Conservation (phyloP, 2,797 vertebrate species). For the Trachops cirrhosus region DNA sequence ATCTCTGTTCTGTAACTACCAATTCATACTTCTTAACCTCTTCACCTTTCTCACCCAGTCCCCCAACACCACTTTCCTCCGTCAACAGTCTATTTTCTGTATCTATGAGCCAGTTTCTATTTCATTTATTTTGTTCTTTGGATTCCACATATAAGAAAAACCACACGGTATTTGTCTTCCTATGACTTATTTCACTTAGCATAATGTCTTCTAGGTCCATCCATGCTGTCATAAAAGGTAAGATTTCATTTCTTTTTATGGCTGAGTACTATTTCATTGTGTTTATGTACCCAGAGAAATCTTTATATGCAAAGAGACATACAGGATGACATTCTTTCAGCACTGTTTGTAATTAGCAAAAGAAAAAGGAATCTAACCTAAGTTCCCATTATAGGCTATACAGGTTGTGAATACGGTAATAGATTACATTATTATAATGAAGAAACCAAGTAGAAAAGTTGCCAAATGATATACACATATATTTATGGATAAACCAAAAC, state of each 20-base stretch:
- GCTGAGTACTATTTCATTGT: background rate
- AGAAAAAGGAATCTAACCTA: background rate
- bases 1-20: background rate
- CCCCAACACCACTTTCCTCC: background rate
- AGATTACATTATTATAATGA: background rate
- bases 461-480: background rate
- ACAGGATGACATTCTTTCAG: background rate
- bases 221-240: background rate
- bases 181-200: background rate
- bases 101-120: background rate
- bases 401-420: background rate
- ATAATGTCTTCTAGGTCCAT: background rate
- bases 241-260: background rate
- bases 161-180: background rate
- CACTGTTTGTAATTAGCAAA: background rate
- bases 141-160: background rate
- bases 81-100: background rate
- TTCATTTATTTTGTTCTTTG: background rate
- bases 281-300: background rate
- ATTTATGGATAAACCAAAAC: constrained; percentile 15
- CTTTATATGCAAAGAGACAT: background rate
- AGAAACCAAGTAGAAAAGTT: background rate
- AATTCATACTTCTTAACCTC: background rate
- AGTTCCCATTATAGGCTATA: background rate
- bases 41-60: background rate